Evolutionary conservation across 2,113 vertebrate genomes (phyloP).

Genomic region (Himantopus leucocephalus): DNA sequence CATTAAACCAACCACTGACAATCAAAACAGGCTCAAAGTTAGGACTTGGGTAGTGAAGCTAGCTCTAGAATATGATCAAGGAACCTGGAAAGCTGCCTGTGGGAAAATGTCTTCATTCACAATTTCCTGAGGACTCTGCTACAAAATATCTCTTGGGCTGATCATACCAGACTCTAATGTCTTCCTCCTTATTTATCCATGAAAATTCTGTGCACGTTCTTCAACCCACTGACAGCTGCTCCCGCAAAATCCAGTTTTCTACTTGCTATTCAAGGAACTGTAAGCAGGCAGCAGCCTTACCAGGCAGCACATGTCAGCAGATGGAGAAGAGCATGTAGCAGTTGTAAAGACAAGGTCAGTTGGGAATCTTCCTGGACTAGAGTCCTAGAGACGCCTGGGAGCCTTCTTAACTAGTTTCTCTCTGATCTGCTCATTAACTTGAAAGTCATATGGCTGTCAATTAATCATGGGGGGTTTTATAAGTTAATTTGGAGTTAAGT

Average conservation of each 20-base stretch:
- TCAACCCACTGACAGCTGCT: conserved; percentile 23
- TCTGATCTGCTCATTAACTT: conserved; percentile 15
- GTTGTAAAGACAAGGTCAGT: background rate
- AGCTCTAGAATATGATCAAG: background rate
- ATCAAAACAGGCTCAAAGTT: background rate
- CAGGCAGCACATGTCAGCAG: background rate
- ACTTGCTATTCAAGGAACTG: background rate
- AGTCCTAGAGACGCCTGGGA: background rate
- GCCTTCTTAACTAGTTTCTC: background rate
- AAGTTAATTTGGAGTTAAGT: background rate
- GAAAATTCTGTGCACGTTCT: background rate
- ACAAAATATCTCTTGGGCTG: background rate
- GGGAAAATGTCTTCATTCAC: conserved; percentile 11
- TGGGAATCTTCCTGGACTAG: background rate
- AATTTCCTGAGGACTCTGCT: conserved; percentile 5
- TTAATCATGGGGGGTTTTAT: background rate
- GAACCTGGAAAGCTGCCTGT: background rate
- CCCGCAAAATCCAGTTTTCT: conserved; percentile 19
- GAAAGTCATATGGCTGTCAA: conserved; percentile 6
- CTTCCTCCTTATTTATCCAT: conserved; percentile 2
- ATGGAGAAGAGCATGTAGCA: background rate
- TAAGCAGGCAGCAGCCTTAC: background rate
- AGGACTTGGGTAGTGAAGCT: background rate
- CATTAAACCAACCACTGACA: conserved; percentile 88
- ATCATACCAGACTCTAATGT: background rate